Evolutionary conservation across 2,888 invertebrate genomes (phyloP), one percentile per base, ranked within the genome.

Genomic region (Artemia sp.): DNA sequence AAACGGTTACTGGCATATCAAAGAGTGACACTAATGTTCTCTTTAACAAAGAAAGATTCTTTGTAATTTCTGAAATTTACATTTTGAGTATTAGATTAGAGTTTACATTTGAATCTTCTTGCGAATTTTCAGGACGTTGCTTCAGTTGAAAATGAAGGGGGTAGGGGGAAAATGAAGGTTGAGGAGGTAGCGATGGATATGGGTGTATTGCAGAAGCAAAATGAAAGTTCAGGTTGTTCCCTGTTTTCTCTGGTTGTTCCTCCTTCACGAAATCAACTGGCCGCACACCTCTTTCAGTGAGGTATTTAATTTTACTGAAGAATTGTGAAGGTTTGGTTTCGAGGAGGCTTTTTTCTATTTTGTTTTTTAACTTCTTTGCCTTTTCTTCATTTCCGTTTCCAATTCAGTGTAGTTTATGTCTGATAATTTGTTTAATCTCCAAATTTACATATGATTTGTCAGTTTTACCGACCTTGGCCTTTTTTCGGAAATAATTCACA

Each of bases 71-170:
- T 19, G 19, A 19, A 19, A 19, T 19, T 19, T 19, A 19, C 19
- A 53, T 53, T 53, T 53, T n/a, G n/a, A n/a, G 53, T n/a, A 53
- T 53, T 53, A 53, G n/a, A 53, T 53, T 53, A 53, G 53, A 53
- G 1, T 53, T 53, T 53, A n/a, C n/a, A 19, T 19, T 19, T 19
- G 19, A 19, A 19, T 19, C 19, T 19, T 19, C 19, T 19, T 19
- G 19, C 19, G 19, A n/a, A 53, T 12, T 53, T 53, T 53, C 2
- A 2, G 53, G 53, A 53, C 2, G 53, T 12, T 53, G 53, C 53
- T 53, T 53, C 53, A 53, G 53, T n/a, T 53, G 53, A 53, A 53
- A 53, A 53, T n/a, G 53, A 53, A 53, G 2, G 53, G 12, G 53
- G 53, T n/a, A n/a, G n/a, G n/a, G n/a, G n/a, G n/a, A n/a, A n/a